Evolutionary conservation across 30 jellyfish, hydroid and myxozoan species (phyloP), one percentile per base, ranked within the genome.

Genomic region (Rhopilema esculentum): DNA sequence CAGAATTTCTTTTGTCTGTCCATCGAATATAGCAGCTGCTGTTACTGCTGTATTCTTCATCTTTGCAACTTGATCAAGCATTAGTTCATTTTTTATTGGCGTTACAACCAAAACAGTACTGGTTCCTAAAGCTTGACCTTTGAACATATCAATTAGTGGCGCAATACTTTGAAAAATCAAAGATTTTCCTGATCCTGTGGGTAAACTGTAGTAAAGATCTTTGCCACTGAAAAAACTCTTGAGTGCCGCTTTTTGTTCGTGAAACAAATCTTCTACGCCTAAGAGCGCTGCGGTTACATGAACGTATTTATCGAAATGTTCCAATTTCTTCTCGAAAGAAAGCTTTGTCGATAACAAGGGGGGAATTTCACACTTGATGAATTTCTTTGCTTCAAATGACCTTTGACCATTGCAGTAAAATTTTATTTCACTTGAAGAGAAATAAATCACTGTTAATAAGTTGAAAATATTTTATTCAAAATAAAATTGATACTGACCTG

Each of bases 341-440:
- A 80, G 90, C 80, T 53, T 80, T 61, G 65, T 72, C 28, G 52
- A 72, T 77, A 69, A 69, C 80, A 21, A 69, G 80, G 75, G 25
- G 80, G 80, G 80, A 69, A 69, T n/a, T 69, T 69, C 80, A 69
- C 80, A 69, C 57, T 69, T 69, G 80, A 1, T 69, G 57, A 69
- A 69, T 69, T 69, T 26, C 80, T 69, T 69, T 69, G 80, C 24
- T 49, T 69, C 80, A 69, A 69, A 24, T 69, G 22, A 69, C 80
- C 80, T 69, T 69, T 69, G 57, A 69, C 80, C 80, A 69, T 69
- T 69, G 80, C 80, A 69, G 25, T 69, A 26, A 69, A 69, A 69
- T 26, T 69, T 69, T 69, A 69, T 26, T 69, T 69, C 80, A 24
- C 80, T 69, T 69, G 61, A 69, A 69, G 61, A 69, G 80, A 69